Conservation (phyloP, 2,113 vertebrate genomes). For the Rallus limicola region DNA sequence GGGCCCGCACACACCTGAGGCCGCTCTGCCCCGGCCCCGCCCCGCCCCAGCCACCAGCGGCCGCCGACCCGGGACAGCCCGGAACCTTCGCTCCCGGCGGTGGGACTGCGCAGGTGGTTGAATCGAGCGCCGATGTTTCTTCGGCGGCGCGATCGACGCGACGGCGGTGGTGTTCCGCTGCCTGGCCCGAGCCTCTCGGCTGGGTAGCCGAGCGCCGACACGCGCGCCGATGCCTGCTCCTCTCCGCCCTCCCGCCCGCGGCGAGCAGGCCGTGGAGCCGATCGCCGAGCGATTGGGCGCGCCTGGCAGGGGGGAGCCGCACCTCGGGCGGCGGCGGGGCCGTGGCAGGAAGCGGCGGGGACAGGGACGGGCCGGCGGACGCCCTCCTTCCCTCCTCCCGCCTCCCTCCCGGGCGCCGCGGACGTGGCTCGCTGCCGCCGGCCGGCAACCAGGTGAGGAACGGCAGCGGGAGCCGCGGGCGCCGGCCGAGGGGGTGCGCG, state of each 20-base stretch:
- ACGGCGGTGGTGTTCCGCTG: neutral
- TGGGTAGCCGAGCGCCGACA: neutral
- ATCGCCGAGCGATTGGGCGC: conserved; percentile 29
- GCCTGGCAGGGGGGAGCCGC: neutral
- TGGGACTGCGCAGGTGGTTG: neutral
- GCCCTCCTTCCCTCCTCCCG: neutral
- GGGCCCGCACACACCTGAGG: neutral
- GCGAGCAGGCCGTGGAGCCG: neutral
- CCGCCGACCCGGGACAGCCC: accelerated
- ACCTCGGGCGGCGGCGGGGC: conserved; percentile 1
- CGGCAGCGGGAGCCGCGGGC: neutral
- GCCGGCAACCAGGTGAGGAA: conserved; percentile 30
- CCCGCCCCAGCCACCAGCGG: neutral
- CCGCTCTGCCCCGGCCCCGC: neutral
- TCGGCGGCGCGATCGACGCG: neutral
- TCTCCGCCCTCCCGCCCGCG: neutral
- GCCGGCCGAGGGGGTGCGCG: neutral
- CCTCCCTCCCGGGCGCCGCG: neutral
- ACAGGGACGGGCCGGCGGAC: neutral
- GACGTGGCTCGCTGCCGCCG: conserved; percentile 10
- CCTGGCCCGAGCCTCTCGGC: neutral
- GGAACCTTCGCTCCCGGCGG: too few relatives aligned
- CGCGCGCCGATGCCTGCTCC: neutral
- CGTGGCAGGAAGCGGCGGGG: conserved; percentile 16
- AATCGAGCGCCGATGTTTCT: neutral